These are phyloP conservation scores for Rutilus rutilus DNA, from an alignment of 2,113 vertebrate genomes.

Conservation along the genomic window DNA sequence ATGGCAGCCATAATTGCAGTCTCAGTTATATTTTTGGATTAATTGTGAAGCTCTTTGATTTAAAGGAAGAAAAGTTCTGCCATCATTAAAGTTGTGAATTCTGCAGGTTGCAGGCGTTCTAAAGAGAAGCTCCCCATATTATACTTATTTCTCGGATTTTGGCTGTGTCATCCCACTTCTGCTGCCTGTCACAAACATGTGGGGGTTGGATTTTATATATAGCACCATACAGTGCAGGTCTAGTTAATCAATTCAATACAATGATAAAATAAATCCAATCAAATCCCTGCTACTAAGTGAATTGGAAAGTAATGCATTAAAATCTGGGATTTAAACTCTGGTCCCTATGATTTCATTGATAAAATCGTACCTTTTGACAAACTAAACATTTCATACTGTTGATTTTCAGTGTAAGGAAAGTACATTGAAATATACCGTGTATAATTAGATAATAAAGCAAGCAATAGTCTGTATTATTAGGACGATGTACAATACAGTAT, in stretches of 20 bases:
- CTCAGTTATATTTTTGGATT: not conserved
- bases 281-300: not conserved
- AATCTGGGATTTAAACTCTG: not conserved
- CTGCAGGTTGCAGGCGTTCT: not conserved
- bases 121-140: not conserved
- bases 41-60: not conserved
- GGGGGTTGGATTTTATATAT: not conserved
- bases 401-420: not conserved
- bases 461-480: not conserved
- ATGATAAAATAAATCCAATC: slow-evolving; percentile 17
- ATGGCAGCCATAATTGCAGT: not conserved
- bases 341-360: not conserved
- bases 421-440: not conserved
- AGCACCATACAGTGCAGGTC: not conserved
- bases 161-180: not conserved
- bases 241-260: not conserved
- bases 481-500: not conserved
- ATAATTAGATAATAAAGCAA: not conserved
- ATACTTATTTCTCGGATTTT: not conserved
- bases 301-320: not conserved
- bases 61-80: not conserved
- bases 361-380: not conserved
- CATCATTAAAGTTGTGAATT: not conserved
- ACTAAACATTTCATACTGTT: not conserved
- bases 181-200: not conserved